Evolutionary conservation across 2,797 vertebrate species (phyloP), one percentile per base, ranked within the genome.

Genomic region (Tadarida brasiliensis): DNA sequence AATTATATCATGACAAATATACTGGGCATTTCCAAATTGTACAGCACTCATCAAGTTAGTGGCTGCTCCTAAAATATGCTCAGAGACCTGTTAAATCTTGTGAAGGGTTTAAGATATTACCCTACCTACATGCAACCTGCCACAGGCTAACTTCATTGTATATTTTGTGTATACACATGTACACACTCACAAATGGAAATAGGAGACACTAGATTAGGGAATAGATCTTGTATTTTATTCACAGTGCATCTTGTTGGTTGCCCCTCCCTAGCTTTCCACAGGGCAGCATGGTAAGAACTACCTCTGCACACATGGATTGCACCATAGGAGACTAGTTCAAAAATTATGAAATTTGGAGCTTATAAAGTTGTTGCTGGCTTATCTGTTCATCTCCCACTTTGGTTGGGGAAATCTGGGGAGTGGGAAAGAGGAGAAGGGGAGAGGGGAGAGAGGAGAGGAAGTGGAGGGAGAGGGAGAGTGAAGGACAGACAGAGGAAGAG

Each of bases 311-410:
- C 3, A 14, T 65, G 4, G 22, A 6, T 57, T 90, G 35, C 17
- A 61, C 59, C 33, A 63, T 15, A 68, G 67, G 39, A 57, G 22
- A 70, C 8, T 7, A 65, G 44, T 26, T 85, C 22, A 30, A 68
- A 56, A 94, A 68, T 93, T 90, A 68, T 56, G 67, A 85, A 96
- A 80, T 30, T 87, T 68, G 30, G 30, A 91, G 30, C 17, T 28
- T 70, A 44, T 9, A 0, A 39, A 67, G 26, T 54, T 44, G 20
- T 30, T 80, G 11, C 56, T 47, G 8, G 15, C 20, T 49, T 19
- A 84, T 70, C 44, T 67, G 10, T 8, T 19, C 39, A 3, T 70
- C 17, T 24, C 85, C 24, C 35, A 24, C 35, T 82, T 56, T 87
- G 39, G 8, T 68, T n/a, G 33, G n/a, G 65, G n/a, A 4, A 20